Percentiles rank a stretch among this genome's conserved stretches.
phyloP scores from a whole-genome alignment of 1,140 invertebrate species.

The Scylla paramamosain region DNA sequence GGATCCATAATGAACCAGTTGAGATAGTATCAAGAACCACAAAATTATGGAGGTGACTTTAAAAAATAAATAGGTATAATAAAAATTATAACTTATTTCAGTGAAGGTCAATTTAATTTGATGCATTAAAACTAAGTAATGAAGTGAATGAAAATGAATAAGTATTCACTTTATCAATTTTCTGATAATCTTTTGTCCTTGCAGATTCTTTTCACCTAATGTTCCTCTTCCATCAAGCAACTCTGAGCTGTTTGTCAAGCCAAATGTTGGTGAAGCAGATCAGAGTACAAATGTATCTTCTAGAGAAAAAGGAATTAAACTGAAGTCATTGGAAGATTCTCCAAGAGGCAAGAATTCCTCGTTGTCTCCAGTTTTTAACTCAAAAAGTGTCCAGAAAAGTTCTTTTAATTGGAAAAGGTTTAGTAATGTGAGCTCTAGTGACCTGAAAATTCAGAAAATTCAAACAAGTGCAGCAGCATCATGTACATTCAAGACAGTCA shows the following conservation, averaged over 20 bases:
- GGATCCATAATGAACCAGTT: no score
- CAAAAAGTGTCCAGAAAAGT: not conserved
- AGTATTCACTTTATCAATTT: not conserved
- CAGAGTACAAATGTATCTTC: not conserved
- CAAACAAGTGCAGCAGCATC: slow-evolving; percentile 46
- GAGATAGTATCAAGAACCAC: no score
- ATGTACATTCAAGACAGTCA: slow-evolving; percentile 49
- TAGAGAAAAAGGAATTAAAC: not conserved
- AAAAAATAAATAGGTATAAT: no score
- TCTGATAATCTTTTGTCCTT: not conserved
- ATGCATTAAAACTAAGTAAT: not conserved
- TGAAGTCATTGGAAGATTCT: not conserved
- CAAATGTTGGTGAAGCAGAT: not conserved
- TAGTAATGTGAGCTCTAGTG: slow-evolving; percentile 29
- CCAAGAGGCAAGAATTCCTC: not conserved
- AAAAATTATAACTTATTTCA: not conserved
- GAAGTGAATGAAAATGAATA: not conserved
- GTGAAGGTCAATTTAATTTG: not conserved
- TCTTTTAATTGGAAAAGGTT: slow-evolving; percentile 57
- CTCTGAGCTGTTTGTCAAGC: not conserved
- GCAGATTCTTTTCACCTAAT: not conserved
- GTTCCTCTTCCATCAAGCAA: not conserved
- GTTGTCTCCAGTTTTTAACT: slow-evolving; percentile 27
- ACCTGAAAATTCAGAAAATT: slow-evolving; percentile 14
- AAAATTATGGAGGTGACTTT: no score